Evolutionary conservation across 2,888 invertebrate species (phyloP), one percentile per base, ranked within the genome.

Genomic region (Kryphioiulus occultus): DNA sequence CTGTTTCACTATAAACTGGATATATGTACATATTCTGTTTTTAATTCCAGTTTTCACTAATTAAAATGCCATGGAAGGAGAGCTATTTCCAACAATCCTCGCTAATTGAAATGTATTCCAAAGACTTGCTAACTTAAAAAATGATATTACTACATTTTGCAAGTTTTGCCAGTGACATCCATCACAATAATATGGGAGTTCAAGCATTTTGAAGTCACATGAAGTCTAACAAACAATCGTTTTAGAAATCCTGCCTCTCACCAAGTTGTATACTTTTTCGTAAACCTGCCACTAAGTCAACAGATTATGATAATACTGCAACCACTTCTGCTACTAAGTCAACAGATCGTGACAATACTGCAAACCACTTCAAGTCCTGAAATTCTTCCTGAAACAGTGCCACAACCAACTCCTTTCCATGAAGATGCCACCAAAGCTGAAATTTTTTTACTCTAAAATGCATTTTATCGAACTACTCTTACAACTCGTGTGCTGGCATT

Each of bases 361-460:
- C 47, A 9, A 47, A 9, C 47, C 47, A 47, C 10, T 47, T 47
- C 47, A 15, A 47, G 17, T 47, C 47, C 47, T 15, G 47, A 17
- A 47, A 47, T 47, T 47, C 9, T 15, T 12, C 83, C 83, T 83
- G 83, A 22, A 83, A n/a, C 83, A 83, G 83, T 83, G 15, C 83
- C 83, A 83, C 83, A 83, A 22, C 83, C 32, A 83, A 83, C 83
- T n/a, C n/a, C n/a, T n/a, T 22, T 1, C 7, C 30, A 17, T 83
- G 83, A 83, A 83, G 83, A 83, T 83, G n/a, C 83, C 83, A 83
- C 83, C 83, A 83, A 83, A 83, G 83, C 83, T 83, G 83, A 83
- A 83, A 83, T 83, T 83, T 1, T 83, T 83, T 83, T 83, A 2
- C 30, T 83, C 17, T 83, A 30, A 83, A 83, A 30, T 84, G 30